phyloP scores from a whole-genome alignment of 2,888 invertebrate species.

The Drosophila austrosaltans region DNA sequence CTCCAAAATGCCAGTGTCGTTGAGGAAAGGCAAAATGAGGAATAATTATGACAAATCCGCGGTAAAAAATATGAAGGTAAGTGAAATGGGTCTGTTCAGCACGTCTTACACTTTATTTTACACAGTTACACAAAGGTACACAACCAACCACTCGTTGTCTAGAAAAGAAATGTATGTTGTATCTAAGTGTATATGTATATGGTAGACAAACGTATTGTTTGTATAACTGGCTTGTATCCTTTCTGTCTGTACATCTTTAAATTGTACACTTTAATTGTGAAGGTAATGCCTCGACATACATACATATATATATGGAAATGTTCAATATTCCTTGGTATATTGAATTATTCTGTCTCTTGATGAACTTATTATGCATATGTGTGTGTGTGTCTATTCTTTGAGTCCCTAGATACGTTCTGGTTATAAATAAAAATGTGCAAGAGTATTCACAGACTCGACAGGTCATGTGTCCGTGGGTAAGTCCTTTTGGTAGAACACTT shows the following conservation, averaged over 20 bases:
- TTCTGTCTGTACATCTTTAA: background rate
- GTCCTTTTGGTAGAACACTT: conserved; percentile 4
- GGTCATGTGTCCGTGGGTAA: background rate
- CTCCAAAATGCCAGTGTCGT: conserved; percentile 55
- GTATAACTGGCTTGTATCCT: background rate
- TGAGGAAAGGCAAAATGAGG: conserved; percentile 69
- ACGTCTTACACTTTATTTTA: conserved; percentile 17
- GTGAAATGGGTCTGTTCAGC: conserved; percentile 26
- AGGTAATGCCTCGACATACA: background rate
- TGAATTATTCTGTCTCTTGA: background rate
- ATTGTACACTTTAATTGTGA: conserved; percentile 9
- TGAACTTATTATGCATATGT: background rate
- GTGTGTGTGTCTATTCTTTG: background rate
- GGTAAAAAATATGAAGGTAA: conserved; percentile 65
- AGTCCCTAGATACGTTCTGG: background rate
- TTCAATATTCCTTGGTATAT: background rate
- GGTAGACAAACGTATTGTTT: conserved; percentile 7
- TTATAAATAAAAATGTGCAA: background rate
- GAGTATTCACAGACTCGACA: conserved; percentile 5
- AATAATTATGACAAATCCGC: conserved; percentile 78
- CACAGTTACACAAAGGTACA: conserved; percentile 16
- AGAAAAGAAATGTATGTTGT: background rate
- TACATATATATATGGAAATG: background rate
- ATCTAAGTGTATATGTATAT: background rate
- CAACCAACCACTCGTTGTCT: conserved; percentile 11